A percentile compares a stretch with the other conserved stretches of the same genome.
Evolutionary conservation across 2,888 invertebrate genomes (phyloP).

Genomic region (Orthosia incerta): DNA sequence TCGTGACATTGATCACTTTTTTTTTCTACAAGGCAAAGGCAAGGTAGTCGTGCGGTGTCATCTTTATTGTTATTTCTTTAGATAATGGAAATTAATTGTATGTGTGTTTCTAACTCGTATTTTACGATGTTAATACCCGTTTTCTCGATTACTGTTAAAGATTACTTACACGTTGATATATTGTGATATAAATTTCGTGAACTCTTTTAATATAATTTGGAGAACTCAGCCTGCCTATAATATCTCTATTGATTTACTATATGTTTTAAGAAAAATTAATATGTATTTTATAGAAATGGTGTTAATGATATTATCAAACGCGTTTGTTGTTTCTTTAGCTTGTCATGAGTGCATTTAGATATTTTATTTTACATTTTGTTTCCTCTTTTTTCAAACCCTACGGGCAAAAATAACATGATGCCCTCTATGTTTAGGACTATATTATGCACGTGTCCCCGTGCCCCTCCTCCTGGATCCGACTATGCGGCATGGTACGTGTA

Average conservation of each 20-base stretch:
- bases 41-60: conserved; percentile 57
- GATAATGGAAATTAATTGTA: conserved; percentile 68
- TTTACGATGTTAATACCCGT: conserved; percentile 51
- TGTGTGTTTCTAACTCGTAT: conserved; percentile 57
- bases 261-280: neutral
- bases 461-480: too few species aligned
- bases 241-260: conserved; percentile 23
- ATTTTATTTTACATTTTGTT: too few species aligned
- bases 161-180: conserved; percentile 48
- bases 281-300: conserved; percentile 12
- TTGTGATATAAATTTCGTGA: conserved; percentile 28
- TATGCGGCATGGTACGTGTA: neutral
- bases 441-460: too few species aligned
- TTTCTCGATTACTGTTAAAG: conserved; percentile 35
- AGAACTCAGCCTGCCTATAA: neutral
- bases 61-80: conserved; percentile 65
- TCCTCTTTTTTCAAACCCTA: too few species aligned
- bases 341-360: too few species aligned
- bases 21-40: conserved; percentile 45
- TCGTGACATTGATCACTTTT: conserved; percentile 59
- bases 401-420: too few species aligned
- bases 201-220: conserved; percentile 18
- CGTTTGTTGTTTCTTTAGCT: neutral
- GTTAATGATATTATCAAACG: neutral
- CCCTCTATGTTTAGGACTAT: neutral